A percentile compares a stretch with the other conserved stretches of the same genome.
Conservation (phyloP, 2,113 vertebrate species). For the Melanerpes aurifrons region DNA sequence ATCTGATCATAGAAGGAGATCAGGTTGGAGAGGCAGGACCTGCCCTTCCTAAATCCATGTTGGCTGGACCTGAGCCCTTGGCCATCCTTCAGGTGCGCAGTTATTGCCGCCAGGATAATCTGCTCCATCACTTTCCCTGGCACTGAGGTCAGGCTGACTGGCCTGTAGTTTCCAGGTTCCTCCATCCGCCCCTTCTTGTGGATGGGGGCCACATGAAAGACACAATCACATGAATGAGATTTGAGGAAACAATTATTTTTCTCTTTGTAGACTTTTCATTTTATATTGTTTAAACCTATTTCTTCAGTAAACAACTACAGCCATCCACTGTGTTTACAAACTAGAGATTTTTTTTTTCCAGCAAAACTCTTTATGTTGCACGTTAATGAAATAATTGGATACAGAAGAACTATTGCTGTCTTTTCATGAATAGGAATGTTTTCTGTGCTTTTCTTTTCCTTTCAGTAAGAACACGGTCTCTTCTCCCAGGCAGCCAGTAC, state of each 20-base stretch:
- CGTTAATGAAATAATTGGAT: not conserved
- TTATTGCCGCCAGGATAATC: no score
- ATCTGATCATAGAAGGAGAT: no score
- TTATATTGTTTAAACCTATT: not conserved
- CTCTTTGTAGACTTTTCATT: not conserved
- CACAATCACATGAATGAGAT: not conserved
- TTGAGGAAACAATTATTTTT: not conserved
- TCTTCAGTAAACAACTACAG: not conserved
- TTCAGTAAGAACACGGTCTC: conserved; percentile 20
- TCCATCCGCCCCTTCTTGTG: no score
- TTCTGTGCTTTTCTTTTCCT: conserved; percentile 40
- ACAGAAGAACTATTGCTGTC: not conserved
- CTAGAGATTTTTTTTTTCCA: not conserved
- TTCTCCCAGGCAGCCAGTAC: no score
- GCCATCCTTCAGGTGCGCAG: no score
- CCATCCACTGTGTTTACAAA: not conserved
- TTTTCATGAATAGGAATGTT: conserved; percentile 54
- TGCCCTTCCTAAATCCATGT: no score
- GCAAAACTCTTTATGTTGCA: not conserved
- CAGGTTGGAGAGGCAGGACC: no score
- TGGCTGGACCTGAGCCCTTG: no score
- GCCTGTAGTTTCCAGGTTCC: no score
- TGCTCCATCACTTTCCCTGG: no score
- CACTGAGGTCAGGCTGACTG: no score
- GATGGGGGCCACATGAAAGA: not conserved